Evolutionary conservation across 2,888 invertebrate species (phyloP), one percentile per base, ranked within the genome.

Genomic region (Hyposoter didymator): DNA sequence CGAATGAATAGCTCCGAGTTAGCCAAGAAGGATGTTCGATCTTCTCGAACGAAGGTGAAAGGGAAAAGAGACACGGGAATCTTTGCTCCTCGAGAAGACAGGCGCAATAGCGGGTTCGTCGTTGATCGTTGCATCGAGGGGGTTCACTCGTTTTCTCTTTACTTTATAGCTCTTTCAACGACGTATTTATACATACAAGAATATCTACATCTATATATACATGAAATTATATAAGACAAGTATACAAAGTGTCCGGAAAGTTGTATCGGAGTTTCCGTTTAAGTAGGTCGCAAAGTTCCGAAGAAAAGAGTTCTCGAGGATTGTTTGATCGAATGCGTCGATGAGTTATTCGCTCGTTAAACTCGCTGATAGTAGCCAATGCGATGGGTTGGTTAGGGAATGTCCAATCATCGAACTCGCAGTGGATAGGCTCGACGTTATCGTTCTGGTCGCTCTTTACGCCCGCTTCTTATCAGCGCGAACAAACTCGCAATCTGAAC

Each of bases 41-140:
- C 85, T 82, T 79, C 72, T 76, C 76, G 72, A 82, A 85, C 79
- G 85, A 85, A 85, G 85, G 85, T 85, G 85, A 85, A 85, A 85
- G 85, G 85, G 82, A 85, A 79, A 85, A 66, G 66, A 75, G 62
- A 78, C 72, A 59, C 73, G 78, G 52, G 78, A 55, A 66, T 83
- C 83, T 84, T 75, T 66, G 70, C 75, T 47, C 75, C 49, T 66
- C 75, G 64, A 79, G 79, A 79, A 79, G 72, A 64, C 72, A 64
- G 72, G 64, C 79, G 70, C 52, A 72, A 55, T 28, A 55, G 72
- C 67, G 72, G 70, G 39, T 67, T 47, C 74, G 49, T 22, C 28
- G 80, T 78, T 75, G 52, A 59, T 70, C 75, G 43, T 28, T 74
- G 67, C 62, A 55, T 66, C 64, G 45, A 59, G 75, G 49, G 72